phyloP scores from a whole-genome alignment of 2,888 invertebrate species.

The Nebria salina region DNA sequence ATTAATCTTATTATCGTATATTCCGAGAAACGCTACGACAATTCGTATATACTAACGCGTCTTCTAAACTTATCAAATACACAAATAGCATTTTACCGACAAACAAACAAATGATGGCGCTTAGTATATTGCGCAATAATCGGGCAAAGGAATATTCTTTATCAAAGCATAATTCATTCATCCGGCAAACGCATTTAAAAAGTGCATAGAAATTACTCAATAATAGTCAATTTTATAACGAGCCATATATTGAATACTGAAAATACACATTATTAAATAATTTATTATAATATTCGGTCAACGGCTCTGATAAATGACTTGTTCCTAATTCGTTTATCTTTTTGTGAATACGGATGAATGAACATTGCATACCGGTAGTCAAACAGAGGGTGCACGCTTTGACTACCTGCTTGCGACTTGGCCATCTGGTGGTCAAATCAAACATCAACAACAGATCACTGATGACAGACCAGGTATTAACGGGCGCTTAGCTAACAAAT shows the following conservation, averaged over 20 bases:
- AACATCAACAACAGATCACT: neutral
- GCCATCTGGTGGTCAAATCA: slow-evolving; percentile 25
- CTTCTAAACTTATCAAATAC: neutral
- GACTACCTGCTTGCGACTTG: neutral
- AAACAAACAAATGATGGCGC: neutral
- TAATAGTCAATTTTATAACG: too few species aligned
- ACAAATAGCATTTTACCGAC: neutral
- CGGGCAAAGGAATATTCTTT: too few species aligned
- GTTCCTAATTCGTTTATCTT: slow-evolving; percentile 11
- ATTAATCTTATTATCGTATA: slow-evolving; percentile 18
- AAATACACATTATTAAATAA: too few species aligned
- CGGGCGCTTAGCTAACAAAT: slow-evolving; percentile 17
- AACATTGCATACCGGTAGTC: slow-evolving; percentile 9
- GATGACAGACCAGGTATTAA: slow-evolving; percentile 25
- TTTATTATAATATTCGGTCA: neutral
- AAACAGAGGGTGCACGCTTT: slow-evolving; percentile 3
- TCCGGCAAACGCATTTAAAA: too few species aligned
- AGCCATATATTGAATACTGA: too few species aligned
- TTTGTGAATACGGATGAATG: slow-evolving; percentile 17
- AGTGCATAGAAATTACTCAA: too few species aligned
- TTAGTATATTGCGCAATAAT: too few species aligned
- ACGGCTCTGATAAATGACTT: neutral
- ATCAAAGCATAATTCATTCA: too few species aligned
- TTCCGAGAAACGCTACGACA: slow-evolving; percentile 28
- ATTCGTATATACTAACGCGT: slow-evolving; percentile 19